Base-by-base conservation (phyloP, 1,140 invertebrate species). In the Notospermus geniculatus region DNA sequence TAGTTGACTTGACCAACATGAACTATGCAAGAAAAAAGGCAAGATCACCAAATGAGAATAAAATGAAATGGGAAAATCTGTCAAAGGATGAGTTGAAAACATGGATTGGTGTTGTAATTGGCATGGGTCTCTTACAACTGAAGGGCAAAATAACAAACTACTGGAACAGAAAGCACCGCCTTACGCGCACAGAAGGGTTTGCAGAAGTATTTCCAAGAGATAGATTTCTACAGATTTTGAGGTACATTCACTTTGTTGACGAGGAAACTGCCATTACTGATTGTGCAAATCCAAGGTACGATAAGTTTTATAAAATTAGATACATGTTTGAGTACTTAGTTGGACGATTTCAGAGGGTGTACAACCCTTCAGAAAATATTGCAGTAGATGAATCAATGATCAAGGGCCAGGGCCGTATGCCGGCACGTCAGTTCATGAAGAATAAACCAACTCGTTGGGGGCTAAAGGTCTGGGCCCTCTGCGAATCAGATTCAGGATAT, bases 211-310 rank as follows among this genome's bases (percentile, higher is more conserved):
- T 50, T 50, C 46, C 46, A 5, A 19, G 5, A 4, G n/a, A 50
- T n/a, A 19, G 46, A 19, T 50, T 50, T 27, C 4, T 5, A 9
- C 5, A 7, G 5, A 50, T 50, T 7, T 50, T 50, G n/a, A 5
- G 46, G 4, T 50, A 50, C 25, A 19, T 50, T 27, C 46, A 50
- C n/a, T 50, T 50, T 50, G 25, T 50, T 19, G 46, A 50, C n/a
- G 46, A 50, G n/a, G 25, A 50, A 19, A 50, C n/a, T 5, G 46
- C 46, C 46, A 19, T 36, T 15, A 15, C n/a, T 7, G 46, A 50
- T 27, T 7, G 46, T 5, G n/a, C 4, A 4, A 27, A 27, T 50
- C 46, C 46, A 5, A 50, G n/a, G 4, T 50, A 50, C n/a, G 46
- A 50, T n/a, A 50, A 23, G 9, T 50, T 23, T 50, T 50, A 50